Evolutionary conservation across 2,797 vertebrate species (phyloP), one percentile per base, ranked within the genome.

Genomic region (Brachyrhaphis roseni): DNA sequence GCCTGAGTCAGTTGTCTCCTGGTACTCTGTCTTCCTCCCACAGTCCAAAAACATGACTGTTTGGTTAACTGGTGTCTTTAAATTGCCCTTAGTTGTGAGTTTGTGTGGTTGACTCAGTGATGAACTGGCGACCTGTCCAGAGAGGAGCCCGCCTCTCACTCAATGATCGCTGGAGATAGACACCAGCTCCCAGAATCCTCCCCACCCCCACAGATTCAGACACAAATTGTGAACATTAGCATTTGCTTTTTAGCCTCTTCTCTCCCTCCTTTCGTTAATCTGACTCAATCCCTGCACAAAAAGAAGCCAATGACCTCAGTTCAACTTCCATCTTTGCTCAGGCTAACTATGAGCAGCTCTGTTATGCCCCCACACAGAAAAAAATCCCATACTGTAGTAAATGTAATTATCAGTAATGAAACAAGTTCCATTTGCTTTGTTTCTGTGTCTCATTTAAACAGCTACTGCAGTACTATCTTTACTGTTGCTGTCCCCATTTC

Each of bases 231-330:
- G 34, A 66, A 66, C 34, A 1, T 39, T 20, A 34, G 57, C 57
- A 62, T 16, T 62, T 12, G 28, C 39, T 51, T 45, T 82, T 66
- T 15, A 78, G 77, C 34, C 43, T 64, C 51, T 15, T 57, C 23
- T 26, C 75, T 84, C 78, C 79, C 64, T 78, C 26, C 36, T 0
- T 78, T 23, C 8, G 7, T 51, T 72, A 73, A 47, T 62, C 75
- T 28, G 31, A 70, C 62, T 70, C 64, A 39, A 3, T 71, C 3
- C n/a, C 62, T 73, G 84, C 83, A 77, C 79, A 82, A 31, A 76
- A 75, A 55, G 13, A 66, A 84, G 74, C 82, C 76, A n/a, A 51
- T 82, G 82, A 88, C 85, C 85, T 84, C 57, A 62, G n/a, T 68
- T 85, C 74, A 79, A 77, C 86, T 83, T 57, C 1, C 36, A 77